Conservation (phyloP, 2,888 invertebrate genomes). For the Altica lythri region DNA sequence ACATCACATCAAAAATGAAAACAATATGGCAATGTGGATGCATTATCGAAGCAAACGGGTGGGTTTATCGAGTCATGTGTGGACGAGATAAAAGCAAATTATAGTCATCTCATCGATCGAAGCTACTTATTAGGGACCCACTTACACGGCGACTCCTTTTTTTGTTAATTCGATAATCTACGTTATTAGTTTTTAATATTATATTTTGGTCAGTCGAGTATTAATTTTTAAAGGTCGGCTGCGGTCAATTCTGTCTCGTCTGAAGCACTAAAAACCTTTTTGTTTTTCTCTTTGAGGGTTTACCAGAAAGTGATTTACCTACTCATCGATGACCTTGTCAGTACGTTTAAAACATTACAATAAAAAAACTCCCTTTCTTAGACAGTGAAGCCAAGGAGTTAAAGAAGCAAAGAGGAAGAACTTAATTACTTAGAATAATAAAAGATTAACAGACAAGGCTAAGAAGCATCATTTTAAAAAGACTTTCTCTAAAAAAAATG, state of each 20-base stretch:
- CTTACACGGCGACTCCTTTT: slow-evolving; percentile 48
- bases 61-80: slow-evolving; percentile 52
- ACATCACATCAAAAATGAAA: slow-evolving; percentile 22
- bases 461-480: no score
- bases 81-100: slow-evolving; percentile 54
- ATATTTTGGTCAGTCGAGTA: slow-evolving; percentile 41
- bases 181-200: slow-evolving; percentile 51
- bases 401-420: no score
- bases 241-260: slow-evolving; percentile 29
- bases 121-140: slow-evolving; percentile 56
- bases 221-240: slow-evolving; percentile 42
- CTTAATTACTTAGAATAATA: no score
- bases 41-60: slow-evolving; percentile 50
- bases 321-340: slow-evolving; percentile 1
- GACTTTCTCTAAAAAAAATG: no score
- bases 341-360: no score
- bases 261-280: slow-evolving; percentile 1
- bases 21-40: slow-evolving; percentile 31
- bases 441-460: no score
- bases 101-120: slow-evolving; percentile 54
- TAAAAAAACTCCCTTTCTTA: no score
- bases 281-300: not conserved
- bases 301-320: not conserved
- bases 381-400: no score
- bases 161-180: slow-evolving; percentile 53